A percentile compares a stretch with the other conserved stretches of the same genome.
phyloP scores from a whole-genome alignment of 1,140 invertebrate species.

The Eriosoma lanigerum region DNA sequence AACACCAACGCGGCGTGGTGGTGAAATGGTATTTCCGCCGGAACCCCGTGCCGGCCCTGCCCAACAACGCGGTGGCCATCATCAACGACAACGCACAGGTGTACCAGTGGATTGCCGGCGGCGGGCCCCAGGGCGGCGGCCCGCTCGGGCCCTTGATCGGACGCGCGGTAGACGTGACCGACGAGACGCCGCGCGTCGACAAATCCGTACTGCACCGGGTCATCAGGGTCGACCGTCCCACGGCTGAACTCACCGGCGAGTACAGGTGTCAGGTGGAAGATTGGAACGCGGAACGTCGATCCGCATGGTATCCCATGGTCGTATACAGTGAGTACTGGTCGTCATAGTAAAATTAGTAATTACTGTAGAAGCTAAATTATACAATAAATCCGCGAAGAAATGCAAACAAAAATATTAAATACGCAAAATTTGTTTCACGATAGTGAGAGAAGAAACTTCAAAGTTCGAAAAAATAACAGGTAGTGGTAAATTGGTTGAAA shows the following conservation, averaged over 20 bases:
- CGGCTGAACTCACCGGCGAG: slow-evolving; percentile 37
- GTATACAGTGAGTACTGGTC: slow-evolving; percentile 44
- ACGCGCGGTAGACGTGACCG: slow-evolving; percentile 3
- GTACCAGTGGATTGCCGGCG: slow-evolving; percentile 44
- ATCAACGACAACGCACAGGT: slow-evolving; percentile 31
- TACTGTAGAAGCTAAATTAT: too few relatives aligned
- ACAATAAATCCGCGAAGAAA: too few relatives aligned
- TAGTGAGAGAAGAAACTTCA: too few relatives aligned
- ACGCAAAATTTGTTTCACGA: too few relatives aligned
- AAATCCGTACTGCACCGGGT: slow-evolving; percentile 11
- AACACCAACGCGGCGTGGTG: slow-evolving; percentile 11
- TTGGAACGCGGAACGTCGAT: slow-evolving; percentile 29
- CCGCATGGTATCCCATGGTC: slow-evolving; percentile 29
- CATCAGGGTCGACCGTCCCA: slow-evolving; percentile 6
- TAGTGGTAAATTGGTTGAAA: too few relatives aligned
- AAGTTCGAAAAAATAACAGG: too few relatives aligned
- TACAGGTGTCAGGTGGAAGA: slow-evolving; percentile 39
- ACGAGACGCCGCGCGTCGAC: not conserved
- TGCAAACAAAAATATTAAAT: too few relatives aligned
- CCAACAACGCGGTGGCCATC: not conserved
- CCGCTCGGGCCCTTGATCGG: not conserved
- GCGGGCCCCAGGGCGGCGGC: slow-evolving; percentile 1
- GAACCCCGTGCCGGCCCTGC: not conserved
- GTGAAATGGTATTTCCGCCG: slow-evolving; percentile 41
- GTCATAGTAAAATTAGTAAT: too few relatives aligned